Base-by-base conservation (phyloP, 2,888 invertebrate species). In the Tenthredo amoena region DNA sequence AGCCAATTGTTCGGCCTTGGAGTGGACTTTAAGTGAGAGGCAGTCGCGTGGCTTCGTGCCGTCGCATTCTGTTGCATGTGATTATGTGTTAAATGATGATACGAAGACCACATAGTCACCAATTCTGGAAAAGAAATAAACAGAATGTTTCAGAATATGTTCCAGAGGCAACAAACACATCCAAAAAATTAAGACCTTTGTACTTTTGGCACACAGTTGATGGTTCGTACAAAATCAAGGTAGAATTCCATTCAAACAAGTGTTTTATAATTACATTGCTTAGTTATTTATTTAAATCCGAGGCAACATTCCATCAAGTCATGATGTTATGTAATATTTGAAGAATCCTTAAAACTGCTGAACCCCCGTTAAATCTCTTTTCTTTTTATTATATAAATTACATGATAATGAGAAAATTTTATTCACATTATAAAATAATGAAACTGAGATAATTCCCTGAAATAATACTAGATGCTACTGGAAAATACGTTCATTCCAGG, bases 401-500 rank as follows among this genome's bases (percentile, higher is more conserved):
- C 76, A 77, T 50, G 55, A 77, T 15, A 15, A 50, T 18, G 31
- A 77, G 47, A 50, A 77, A 55, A 55, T 55, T 15, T 77, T 31
- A 77, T 77, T 47, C 31, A 77, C 47, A 77, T 77, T 21, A 77
- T 7, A 77, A 77, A 31, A 77, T 26, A 77, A 43, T 40, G 10
- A n/a, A 50, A 77, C 55, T 37, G 79, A 21, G 40, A 37, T 79
- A 77, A 21, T 62, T 21, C 26, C 26, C 21, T 26, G 55, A 55
- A 37, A 40, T 79, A 55, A 79, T 83, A 85, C 86, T 89, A 89
- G 85, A 89, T 88, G 71, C 77, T 88, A 87, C 89, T 90, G 82
- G 92, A 91, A 86, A 91, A 92, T 34, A 92, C 91, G 84, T 89
- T 91, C 85, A 89, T 62, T 81, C 93, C 93, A 3, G 91, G 91